phyloP scores from a whole-genome alignment of 92 coral and sea anemone genomes.

The Zoanthus gigantus region DNA sequence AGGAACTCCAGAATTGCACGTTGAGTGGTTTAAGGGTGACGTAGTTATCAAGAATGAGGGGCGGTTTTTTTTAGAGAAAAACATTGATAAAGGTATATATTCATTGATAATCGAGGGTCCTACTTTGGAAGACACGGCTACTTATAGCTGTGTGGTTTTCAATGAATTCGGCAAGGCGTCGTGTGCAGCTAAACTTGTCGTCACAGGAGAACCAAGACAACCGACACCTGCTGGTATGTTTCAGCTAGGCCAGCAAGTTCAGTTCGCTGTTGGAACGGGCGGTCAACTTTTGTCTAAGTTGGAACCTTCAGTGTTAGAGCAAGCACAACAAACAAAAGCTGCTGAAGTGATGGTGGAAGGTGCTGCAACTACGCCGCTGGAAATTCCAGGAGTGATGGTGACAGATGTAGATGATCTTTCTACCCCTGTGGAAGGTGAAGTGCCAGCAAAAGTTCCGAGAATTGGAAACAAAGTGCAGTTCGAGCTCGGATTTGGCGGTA shows the following conservation, averaged over 20 bases:
- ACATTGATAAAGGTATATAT: constrained; percentile 68
- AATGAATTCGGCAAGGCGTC: constrained; percentile 73
- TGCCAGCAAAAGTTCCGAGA: constrained; percentile 44
- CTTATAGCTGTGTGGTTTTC: constrained; percentile 69
- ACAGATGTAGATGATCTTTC: constrained; percentile 17
- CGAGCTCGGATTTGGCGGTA: constrained; percentile 47
- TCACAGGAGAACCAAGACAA: constrained; percentile 50
- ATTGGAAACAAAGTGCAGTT: constrained; percentile 37
- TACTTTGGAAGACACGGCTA: constrained; percentile 66
- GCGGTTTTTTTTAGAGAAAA: constrained; percentile 75
- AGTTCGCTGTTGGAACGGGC: constrained; percentile 35
- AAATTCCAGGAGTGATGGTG: constrained; percentile 36
- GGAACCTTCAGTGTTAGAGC: background rate
- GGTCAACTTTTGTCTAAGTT: constrained; percentile 33
- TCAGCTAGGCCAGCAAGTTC: constrained; percentile 35
- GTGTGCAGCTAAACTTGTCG: constrained; percentile 70
- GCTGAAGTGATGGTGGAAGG: background rate
- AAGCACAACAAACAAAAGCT: background rate
- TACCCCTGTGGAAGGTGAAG: constrained; percentile 23
- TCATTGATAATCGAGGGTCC: constrained; percentile 71
- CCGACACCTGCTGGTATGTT: constrained; percentile 48
- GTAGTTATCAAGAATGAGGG: constrained; percentile 69
- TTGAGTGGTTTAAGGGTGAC: constrained; percentile 83
- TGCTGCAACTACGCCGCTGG: constrained; percentile 25
- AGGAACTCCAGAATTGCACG: constrained; percentile 78